These are phyloP conservation scores for Netelia fuscicornis DNA, from an alignment of 2,888 invertebrate genomes.

Conservation along the genomic window DNA sequence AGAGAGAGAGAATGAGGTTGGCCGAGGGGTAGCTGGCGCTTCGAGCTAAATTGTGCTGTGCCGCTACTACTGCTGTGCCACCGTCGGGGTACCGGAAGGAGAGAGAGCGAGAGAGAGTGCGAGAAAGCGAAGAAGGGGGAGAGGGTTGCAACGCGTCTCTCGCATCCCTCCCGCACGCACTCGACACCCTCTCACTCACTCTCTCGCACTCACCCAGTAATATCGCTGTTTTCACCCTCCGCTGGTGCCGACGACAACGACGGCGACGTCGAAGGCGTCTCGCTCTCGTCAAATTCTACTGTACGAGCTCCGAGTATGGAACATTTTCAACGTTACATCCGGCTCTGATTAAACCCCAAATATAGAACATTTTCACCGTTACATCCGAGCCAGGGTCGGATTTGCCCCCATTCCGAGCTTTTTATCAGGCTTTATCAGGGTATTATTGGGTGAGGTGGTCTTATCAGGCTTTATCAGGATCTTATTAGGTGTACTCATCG, in stretches of 20 bases:
- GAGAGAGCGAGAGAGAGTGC: background rate
- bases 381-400: background rate
- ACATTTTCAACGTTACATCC: background rate
- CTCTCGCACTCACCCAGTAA: conserved; percentile 46
- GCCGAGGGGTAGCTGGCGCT: conserved; percentile 61
- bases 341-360: background rate
- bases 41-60: conserved; percentile 70
- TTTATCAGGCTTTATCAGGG: background rate
- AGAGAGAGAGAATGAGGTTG: conserved; percentile 36
- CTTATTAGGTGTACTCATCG: background rate
- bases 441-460: background rate
- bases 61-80: conserved; percentile 65
- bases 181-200: too few relatives aligned
- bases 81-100: conserved; percentile 55
- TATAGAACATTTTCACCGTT: background rate
- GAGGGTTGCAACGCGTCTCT: conserved; percentile 1
- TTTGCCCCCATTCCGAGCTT: background rate
- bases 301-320: background rate
- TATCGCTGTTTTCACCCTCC: conserved; percentile 50
- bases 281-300: background rate
- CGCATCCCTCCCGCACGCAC: conserved; percentile 23
- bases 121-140: too few relatives aligned
- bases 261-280: background rate
- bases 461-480: background rate
- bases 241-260: conserved; percentile 45